A percentile compares a stretch with the other conserved stretches of the same genome.
Evolutionary conservation across 2,797 vertebrate species (phyloP).

Genomic region (Amphiprion clarkii): DNA sequence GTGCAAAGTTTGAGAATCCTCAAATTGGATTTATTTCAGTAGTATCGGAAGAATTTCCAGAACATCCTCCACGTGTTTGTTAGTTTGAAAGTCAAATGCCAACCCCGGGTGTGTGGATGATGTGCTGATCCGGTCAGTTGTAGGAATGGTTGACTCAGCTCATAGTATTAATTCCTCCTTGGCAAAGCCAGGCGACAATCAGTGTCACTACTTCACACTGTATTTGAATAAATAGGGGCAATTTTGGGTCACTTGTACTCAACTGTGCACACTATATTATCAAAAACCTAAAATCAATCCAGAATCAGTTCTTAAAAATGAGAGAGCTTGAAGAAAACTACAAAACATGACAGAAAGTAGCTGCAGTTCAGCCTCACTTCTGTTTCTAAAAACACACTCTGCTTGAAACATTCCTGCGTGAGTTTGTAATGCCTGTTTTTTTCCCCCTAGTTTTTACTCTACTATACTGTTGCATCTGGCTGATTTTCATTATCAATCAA

Average conservation of each 20-base stretch:
- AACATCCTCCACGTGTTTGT: background rate
- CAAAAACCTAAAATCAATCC: background rate
- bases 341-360: background rate
- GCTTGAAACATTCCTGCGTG: conserved; percentile 20
- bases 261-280: background rate
- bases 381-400: conserved; percentile 10
- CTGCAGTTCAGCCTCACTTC: conserved; percentile 7
- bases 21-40: background rate
- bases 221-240: background rate
- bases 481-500: background rate
- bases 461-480: background rate
- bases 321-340: background rate
- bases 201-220: background rate
- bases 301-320: conserved; percentile 6
- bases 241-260: background rate
- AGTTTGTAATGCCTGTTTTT: conserved; percentile 12
- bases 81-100: background rate
- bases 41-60: background rate
- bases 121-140: background rate
- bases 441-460: background rate
- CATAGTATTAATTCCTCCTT: background rate
- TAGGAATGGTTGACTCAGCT: background rate
- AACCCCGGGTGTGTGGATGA: background rate
- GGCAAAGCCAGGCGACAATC: background rate
- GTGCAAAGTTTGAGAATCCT: background rate